phyloP scores from a whole-genome alignment of 2,888 invertebrate species.

The Drosophila tanythrix region DNA sequence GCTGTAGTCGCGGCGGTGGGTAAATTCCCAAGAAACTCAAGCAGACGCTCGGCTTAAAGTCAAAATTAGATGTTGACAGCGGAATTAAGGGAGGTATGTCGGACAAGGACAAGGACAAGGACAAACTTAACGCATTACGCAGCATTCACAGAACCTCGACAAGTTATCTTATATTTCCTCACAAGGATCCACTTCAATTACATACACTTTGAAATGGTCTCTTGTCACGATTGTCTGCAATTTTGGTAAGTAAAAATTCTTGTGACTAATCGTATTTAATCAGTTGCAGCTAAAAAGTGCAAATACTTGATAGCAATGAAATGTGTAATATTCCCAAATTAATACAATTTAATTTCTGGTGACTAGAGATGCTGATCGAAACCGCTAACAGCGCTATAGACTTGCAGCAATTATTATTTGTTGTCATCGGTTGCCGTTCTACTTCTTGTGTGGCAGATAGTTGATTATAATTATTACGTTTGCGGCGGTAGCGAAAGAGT shows the following conservation, averaged over 20 bases:
- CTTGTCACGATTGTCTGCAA: no score
- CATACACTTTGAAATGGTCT: background rate
- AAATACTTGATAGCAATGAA: background rate
- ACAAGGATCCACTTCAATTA: background rate
- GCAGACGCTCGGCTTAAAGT: constrained; percentile 11
- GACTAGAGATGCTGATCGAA: background rate
- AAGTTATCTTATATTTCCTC: background rate
- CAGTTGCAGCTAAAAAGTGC: no score
- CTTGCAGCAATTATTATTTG: no score
- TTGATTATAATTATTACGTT: background rate
- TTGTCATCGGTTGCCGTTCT: background rate
- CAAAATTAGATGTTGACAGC: constrained; percentile 18
- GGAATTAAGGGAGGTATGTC: background rate
- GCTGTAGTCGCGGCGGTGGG: constrained; percentile 20
- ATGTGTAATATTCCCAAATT: no score
- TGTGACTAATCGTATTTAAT: background rate
- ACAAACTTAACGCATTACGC: background rate
- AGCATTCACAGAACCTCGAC: background rate
- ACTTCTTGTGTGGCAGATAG: background rate
- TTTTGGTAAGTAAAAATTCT: background rate
- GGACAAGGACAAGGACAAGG: constrained; percentile 12
- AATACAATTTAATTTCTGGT: background rate
- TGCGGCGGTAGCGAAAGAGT: constrained; percentile 8
- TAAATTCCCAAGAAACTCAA: constrained; percentile 17
- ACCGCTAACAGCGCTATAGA: background rate